Evolutionary conservation across 2,888 invertebrate genomes (phyloP), one percentile per base, ranked within the genome.

Genomic region (Habrosyne pyritoides): DNA sequence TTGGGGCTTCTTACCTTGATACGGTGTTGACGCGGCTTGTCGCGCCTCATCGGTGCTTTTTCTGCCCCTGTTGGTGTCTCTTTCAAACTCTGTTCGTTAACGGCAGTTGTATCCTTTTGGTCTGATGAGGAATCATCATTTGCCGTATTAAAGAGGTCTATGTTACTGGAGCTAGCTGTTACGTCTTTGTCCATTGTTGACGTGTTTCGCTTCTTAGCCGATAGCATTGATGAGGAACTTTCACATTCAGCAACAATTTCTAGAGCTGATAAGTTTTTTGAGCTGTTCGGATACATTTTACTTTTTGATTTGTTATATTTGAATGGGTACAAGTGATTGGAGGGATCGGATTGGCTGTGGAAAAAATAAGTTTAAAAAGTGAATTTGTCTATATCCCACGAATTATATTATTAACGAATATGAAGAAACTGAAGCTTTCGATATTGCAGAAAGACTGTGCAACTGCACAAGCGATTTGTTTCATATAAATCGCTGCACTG

Each of bases 1-100:
- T 79, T 89, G 1, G 88, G 89, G 66, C 88, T 91, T 59, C 90
- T 79, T 0, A 91, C 87, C 79, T 88, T 88, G 6, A 85, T 73
- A 21, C 88, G 79, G 56, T 90, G 90, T 59, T 84, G 83, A 10
- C 77, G 75, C 0, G 77, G 77, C 57, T 79, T 87, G 1, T 87
- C 84, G 52, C 77, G 69, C 51, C 75, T 75, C 12, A 58, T 21
- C 0, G 73, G 67, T 30, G 74, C 63, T 60, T 63, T 72, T 21
- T 84, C 83, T 57, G 66, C 73, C 28, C 61, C 63, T 21, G 48
- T 1, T 47, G 62, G 61, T n/a, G 2, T n/a, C n/a, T 33, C 21
- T 47, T 47, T n/a, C 30, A 10, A 21, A 53, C 24, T 53, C 54
- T 10, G 33, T 28, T 52, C 42, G n/a, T 58, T 54, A 12, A 12